A percentile compares a stretch with the other conserved stretches of the same genome.
These are phyloP conservation scores for Dicentrarchus labrax DNA, from an alignment of 2,113 vertebrate genomes.

Conservation along the genomic window DNA sequence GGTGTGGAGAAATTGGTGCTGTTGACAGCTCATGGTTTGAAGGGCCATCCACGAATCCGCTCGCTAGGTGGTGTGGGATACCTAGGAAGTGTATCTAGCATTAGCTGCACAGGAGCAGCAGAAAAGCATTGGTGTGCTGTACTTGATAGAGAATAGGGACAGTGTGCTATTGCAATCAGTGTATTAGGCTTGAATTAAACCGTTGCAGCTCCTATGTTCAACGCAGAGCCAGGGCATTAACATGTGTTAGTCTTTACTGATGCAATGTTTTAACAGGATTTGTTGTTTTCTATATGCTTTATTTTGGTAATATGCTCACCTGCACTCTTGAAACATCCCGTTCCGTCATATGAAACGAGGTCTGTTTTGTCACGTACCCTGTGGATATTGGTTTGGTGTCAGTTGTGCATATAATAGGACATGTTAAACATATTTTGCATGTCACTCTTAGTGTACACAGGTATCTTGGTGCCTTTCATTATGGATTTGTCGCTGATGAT, in stretches of 20 bases:
- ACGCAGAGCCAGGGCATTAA: no score
- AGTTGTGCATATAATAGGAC: no score
- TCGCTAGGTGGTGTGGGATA: conserved; percentile 77
- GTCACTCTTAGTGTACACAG: neutral
- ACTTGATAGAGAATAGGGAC: neutral
- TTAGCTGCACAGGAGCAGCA: conserved; percentile 40
- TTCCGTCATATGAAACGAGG: neutral
- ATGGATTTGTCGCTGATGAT: neutral
- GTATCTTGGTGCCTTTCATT: neutral
- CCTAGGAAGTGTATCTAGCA: conserved; percentile 49
- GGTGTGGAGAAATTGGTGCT: conserved; percentile 34
- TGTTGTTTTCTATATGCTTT: neutral
- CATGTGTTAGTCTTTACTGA: neutral
- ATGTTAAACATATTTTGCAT: neutral
- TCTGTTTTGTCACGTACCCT: neutral
- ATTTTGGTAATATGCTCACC: neutral
- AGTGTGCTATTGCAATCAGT: neutral
- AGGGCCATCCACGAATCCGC: conserved; percentile 31
- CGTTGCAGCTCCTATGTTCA: no score
- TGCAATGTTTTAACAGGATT: neutral
- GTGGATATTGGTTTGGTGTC: neutral
- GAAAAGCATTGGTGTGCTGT: neutral
- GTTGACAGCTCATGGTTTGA: conserved; percentile 45
- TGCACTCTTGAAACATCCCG: neutral
- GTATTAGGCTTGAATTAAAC: neutral